Conservation (phyloP, 2,888 invertebrate genomes). For the Hirtodrosophila confusa region DNA sequence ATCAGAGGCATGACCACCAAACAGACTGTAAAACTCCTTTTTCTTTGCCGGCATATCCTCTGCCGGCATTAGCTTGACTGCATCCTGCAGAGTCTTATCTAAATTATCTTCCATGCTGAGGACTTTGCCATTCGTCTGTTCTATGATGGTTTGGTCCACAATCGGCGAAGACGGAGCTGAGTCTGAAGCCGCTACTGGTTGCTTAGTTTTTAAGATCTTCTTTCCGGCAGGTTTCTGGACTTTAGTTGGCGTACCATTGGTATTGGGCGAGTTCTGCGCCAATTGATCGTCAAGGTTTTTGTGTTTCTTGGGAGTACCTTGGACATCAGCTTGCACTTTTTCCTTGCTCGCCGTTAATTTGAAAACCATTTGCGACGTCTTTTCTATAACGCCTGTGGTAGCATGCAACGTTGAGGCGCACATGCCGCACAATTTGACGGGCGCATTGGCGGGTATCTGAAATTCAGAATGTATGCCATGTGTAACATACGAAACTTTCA, state of each 20-base stretch:
- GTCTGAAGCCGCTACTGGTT: not conserved
- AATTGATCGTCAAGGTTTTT: too few relatives aligned
- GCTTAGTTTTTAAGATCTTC: not conserved
- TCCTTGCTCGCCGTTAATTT: not conserved
- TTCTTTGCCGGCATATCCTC: slow-evolving; percentile 19
- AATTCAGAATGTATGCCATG: not conserved
- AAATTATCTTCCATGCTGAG: not conserved
- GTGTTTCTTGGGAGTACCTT: too few relatives aligned
- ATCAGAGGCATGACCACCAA: slow-evolving; percentile 32
- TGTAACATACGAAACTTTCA: not conserved
- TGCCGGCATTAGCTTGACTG: slow-evolving; percentile 39
- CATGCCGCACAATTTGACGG: slow-evolving; percentile 48
- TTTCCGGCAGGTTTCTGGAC: too few relatives aligned
- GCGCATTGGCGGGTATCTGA: slow-evolving; percentile 32
- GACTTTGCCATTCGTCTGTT: not conserved
- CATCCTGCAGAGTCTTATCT: slow-evolving; percentile 32
- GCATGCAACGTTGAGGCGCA: slow-evolving; percentile 39
- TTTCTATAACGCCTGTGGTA: slow-evolving; percentile 25
- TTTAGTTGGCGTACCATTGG: too few relatives aligned
- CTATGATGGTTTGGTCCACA: too few relatives aligned
- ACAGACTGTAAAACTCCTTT: slow-evolving; percentile 29
- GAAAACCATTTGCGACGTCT: slow-evolving; percentile 19
- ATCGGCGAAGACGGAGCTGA: too few relatives aligned
- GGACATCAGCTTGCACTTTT: too few relatives aligned
- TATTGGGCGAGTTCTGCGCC: too few relatives aligned